Base-by-base conservation (phyloP, 2,888 invertebrate species). In the Orthonychiurus folsomi region DNA sequence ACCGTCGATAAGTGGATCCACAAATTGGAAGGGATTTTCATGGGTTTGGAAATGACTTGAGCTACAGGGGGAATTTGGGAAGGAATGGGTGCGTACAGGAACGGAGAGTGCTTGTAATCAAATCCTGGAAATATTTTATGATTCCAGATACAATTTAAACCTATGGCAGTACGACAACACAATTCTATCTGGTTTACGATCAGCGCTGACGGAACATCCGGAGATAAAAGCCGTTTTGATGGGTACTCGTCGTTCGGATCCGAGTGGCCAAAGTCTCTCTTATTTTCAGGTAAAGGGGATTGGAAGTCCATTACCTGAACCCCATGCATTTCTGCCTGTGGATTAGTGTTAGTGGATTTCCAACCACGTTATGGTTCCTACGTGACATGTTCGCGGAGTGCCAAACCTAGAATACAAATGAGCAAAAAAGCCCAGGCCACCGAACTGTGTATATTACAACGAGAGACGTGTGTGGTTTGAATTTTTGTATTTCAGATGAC, bases 191-290 rank as follows among this genome's bases (percentile, higher is more conserved):
- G 87, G 88, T 0, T 78, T 99, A 50, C 76, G 78, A 18, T 78
- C 80, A 50, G 77, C 94, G 63, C 78, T 88, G 54, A 75, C 79
- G 0, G 74, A 77, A 21, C 76, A 80, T 69, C 80, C 81, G 0
- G 76, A 82, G 56, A 79, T 95, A 27, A 87, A 88, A 76, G 93
- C 89, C 0, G 87, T 90, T 61, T 80, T 97, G 3, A 92, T 99
- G 89, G 99, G 99, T 9, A 90, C 89, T 2, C 81, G 97, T 66
- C 81, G 84, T 60, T 88, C 88, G 0, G 97, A 99, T 80, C 95
- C 94, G 0, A 85, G 84, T 74, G 86, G 89, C 58, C 79, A 83
- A 68, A 77, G 84, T 69, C 77, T 92, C 59, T 76, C 82, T 48
- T 78, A 80, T 66, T 86, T 90, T 79, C 84, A 88, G 82, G 88